Base-by-base conservation (phyloP, 2,797 vertebrate species). In the Sebastes elongatus region DNA sequence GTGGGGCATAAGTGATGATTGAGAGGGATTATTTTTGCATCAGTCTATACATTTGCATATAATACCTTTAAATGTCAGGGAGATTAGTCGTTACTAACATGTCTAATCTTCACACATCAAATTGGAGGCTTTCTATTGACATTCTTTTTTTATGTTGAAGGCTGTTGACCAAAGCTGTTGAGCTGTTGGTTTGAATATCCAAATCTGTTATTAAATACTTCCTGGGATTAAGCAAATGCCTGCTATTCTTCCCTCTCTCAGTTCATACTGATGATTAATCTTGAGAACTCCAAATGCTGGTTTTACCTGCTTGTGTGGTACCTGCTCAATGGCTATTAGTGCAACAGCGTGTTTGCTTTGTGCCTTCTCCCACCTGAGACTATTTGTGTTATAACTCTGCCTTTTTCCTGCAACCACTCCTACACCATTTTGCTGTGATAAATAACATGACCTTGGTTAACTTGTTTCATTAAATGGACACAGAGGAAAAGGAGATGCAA, bases 401-500 rank as follows among this genome's bases (percentile, higher is more conserved):
- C 33, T 63, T 82, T 49, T 79, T 49, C 46, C 74, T 65, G 20
- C 65, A 55, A 49, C 66, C 52, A 68, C 32, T 78, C 27, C 56
- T 23, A 60, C 55, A 71, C 53, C 27, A 4, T 38, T 82, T 55
- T 75, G 14, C 68, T 67, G 53, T 79, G 33, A 79, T 74, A 84
- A 84, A 84, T 77, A 76, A 35, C 65, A 64, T 32, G 72, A 88
- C 88, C 80, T 85, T 81, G 66, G 75, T 82, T 85, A 85, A 87
- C 73, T 85, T 69, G 61, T 71, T 82, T 80, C 60, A 83, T 82
- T 82, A 80, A 76, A 78, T 30, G 66, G 71, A 82, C 71, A 60
- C 35, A 22, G 57, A 32, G 64, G 60, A 61, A 72, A 77, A 81
- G 66, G 6, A 80, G 10, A 74, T 66, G 53, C 16, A 67, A 42